A percentile compares a stretch with the other conserved stretches of the same genome.
phyloP scores from a whole-genome alignment of 2,113 vertebrate species.

The Romanogobio albipinnatus region DNA sequence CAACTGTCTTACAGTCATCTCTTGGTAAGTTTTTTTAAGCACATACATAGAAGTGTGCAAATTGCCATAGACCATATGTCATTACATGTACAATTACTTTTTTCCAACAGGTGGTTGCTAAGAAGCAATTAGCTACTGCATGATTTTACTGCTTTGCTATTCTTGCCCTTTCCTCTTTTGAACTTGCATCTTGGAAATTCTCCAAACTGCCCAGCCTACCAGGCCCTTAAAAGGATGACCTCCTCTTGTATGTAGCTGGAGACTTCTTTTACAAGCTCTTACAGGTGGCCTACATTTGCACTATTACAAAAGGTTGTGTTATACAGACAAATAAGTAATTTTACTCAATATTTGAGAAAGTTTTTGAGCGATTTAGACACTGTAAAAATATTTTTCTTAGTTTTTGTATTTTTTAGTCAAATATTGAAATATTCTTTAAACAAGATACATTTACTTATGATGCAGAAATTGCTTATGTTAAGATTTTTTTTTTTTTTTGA shows the following conservation, averaged over 20 bases:
- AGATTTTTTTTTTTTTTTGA: not conserved
- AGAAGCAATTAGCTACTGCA: slow-evolving; percentile 57
- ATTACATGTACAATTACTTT: slow-evolving; percentile 41
- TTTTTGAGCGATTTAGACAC: too few species aligned
- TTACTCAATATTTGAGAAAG: not conserved
- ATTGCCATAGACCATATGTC: not conserved
- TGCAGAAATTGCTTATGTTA: not conserved
- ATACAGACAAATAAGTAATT: not conserved
- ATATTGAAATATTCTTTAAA: not conserved
- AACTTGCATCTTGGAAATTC: slow-evolving; percentile 70
- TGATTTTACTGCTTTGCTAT: slow-evolving; percentile 70
- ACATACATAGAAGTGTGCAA: not conserved
- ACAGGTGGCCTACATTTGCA: slow-evolving; percentile 63
- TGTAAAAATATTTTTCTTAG: not conserved
- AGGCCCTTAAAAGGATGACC: slow-evolving; percentile 78
- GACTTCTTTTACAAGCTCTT: slow-evolving; percentile 55
- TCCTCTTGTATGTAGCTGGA: slow-evolving; percentile 62
- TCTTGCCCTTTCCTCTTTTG: slow-evolving; percentile 80
- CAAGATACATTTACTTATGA: not conserved
- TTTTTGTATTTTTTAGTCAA: not conserved
- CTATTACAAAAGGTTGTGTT: not conserved
- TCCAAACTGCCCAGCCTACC: slow-evolving; percentile 72
- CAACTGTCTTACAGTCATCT: slow-evolving; percentile 63
- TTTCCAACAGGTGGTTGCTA: slow-evolving; percentile 49
- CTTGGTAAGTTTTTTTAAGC: slow-evolving; percentile 69